Conservation (phyloP, 2,888 invertebrate species). For the Ophioninae sp. region DNA sequence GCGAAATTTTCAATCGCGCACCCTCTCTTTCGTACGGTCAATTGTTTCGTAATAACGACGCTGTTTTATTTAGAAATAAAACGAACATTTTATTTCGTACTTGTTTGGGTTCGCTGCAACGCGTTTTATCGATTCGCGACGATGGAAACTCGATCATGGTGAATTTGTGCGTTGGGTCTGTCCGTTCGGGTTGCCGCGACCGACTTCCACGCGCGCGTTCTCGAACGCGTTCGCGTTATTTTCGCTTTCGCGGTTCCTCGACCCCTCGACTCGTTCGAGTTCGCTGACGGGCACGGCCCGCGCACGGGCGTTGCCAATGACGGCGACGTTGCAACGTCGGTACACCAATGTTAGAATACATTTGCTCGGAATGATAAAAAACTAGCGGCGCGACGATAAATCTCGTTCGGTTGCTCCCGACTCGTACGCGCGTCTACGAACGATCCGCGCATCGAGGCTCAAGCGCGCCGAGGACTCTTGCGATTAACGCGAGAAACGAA, state of each 20-base stretch:
- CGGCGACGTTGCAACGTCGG: constrained; percentile 15
- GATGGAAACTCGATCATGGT: background rate
- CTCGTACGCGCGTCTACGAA: background rate
- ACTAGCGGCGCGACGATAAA: background rate
- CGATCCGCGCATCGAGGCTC: background rate
- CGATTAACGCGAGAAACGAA: constrained; percentile 18
- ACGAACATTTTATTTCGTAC: constrained; percentile 51
- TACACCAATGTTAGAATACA: background rate
- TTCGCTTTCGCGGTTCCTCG: too few relatives aligned
- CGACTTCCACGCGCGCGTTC: too few relatives aligned
- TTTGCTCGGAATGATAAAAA: constrained; percentile 40
- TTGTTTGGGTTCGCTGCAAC: constrained; percentile 19
- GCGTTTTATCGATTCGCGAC: background rate
- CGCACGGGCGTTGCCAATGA: too few relatives aligned
- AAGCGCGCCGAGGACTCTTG: constrained; percentile 18
- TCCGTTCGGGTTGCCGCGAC: too few relatives aligned
- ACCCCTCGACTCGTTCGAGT: too few relatives aligned
- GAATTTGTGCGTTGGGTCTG: too few relatives aligned
- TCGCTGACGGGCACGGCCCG: too few relatives aligned
- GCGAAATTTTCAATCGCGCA: background rate
- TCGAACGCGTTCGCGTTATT: too few relatives aligned
- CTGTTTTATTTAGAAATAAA: constrained; percentile 47
- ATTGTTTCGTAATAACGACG: constrained; percentile 4
- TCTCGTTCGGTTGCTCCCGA: constrained; percentile 6
- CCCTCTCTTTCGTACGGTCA: background rate